Conservation (phyloP, 1,140 invertebrate genomes). For the Drosophila bipectinata region DNA sequence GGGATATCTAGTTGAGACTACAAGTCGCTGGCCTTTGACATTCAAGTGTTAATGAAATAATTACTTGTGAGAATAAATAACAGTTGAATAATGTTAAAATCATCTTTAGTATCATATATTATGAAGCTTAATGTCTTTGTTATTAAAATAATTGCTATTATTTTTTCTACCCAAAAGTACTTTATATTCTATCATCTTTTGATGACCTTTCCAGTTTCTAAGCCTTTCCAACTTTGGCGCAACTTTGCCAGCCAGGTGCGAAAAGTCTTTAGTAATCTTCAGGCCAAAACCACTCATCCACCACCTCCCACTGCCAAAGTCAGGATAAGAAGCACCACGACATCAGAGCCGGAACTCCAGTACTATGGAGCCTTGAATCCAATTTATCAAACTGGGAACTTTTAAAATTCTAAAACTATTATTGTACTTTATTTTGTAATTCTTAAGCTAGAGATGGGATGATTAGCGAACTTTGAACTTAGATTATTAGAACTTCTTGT, state of each 20-base stretch:
- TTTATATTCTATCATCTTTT: no score
- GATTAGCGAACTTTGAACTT: no score
- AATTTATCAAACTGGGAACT: slow-evolving; percentile 50
- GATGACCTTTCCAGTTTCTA: slow-evolving; percentile 13
- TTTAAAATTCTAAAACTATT: slow-evolving; percentile 47
- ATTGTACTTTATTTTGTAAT: slow-evolving; percentile 23
- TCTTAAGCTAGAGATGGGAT: slow-evolving; percentile 28
- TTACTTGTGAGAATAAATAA: not conserved
- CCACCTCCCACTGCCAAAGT: slow-evolving; percentile 13
- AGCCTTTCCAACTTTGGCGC: slow-evolving; percentile 44
- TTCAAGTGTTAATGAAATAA: not conserved
- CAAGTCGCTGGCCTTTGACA: not conserved
- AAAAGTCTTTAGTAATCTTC: slow-evolving; percentile 14
- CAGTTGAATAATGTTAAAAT: not conserved
- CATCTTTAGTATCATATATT: no score
- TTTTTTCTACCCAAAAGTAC: no score
- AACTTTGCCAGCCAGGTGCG: slow-evolving; percentile 43
- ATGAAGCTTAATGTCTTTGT: no score
- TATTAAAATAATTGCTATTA: no score
- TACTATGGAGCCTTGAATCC: slow-evolving; percentile 66
- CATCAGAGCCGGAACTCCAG: slow-evolving; percentile 32
- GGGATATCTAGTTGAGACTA: not conserved
- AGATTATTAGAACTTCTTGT: slow-evolving; percentile 52
- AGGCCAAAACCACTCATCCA: slow-evolving; percentile 3
- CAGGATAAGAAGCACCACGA: slow-evolving; percentile 14